Evolutionary conservation across 2,888 invertebrate species (phyloP).

Genomic region (Tipula lateralis): DNA sequence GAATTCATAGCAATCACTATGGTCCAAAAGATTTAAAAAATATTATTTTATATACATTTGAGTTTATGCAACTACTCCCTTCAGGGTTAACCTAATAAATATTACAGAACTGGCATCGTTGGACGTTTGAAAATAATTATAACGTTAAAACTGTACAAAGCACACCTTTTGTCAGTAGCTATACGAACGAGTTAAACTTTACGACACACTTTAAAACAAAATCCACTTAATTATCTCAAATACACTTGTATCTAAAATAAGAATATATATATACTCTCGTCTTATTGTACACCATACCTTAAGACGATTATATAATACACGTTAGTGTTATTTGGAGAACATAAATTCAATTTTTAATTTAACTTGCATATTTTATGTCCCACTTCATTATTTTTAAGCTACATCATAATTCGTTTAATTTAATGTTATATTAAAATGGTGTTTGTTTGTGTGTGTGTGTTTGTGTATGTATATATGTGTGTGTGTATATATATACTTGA

Average conservation of each 20-base stretch:
- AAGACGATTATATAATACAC: neutral
- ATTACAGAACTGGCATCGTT: too few species aligned
- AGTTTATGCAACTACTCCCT: too few species aligned
- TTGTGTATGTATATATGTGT: neutral
- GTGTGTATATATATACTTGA: neutral
- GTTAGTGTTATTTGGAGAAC: neutral
- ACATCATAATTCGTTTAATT: slow-evolving; percentile 19
- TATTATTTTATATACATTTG: too few species aligned
- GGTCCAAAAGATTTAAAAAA: too few species aligned
- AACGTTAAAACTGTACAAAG: neutral
- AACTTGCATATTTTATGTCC: neutral
- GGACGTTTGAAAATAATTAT: too few species aligned
- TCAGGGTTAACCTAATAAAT: too few species aligned
- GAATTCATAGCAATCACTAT: too few species aligned
- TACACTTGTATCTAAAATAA: neutral
- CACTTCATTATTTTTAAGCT: neutral
- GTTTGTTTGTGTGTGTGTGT: neutral
- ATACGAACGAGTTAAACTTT: neutral
- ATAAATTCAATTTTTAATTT: slow-evolving; percentile 11
- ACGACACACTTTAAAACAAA: neutral
- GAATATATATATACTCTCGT: neutral
- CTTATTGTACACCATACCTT: neutral
- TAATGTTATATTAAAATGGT: neutral
- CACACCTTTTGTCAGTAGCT: neutral
- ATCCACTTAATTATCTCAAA: neutral